These are phyloP conservation scores for Pseudolaguvia tuberculata DNA, from an alignment of 2,113 vertebrate species.

Conservation along the genomic window DNA sequence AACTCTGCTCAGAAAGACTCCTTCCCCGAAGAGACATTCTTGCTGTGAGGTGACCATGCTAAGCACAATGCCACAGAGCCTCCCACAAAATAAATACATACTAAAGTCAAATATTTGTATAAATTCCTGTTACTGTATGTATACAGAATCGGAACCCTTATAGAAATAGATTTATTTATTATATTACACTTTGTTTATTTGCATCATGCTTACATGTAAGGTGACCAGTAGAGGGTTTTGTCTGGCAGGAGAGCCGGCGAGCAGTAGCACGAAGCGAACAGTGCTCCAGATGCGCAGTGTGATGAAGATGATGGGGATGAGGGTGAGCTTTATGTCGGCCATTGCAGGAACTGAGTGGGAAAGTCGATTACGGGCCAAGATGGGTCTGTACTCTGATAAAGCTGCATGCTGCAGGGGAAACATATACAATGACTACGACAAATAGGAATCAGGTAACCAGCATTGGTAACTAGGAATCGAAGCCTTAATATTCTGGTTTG, in stretches of 20 bases:
- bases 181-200: too few relatives aligned
- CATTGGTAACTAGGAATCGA: too few relatives aligned
- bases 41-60: too few relatives aligned
- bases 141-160: neutral
- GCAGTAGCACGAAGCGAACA: slow-evolving; percentile 82
- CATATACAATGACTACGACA: neutral
- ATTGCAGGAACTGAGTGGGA: slow-evolving; percentile 65
- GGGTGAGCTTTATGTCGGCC: slow-evolving; percentile 83
- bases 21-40: too few relatives aligned
- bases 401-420: slow-evolving; percentile 74
- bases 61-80: too few relatives aligned
- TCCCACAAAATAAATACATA: neutral
- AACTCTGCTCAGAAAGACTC: too few relatives aligned
- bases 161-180: neutral
- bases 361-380: slow-evolving; percentile 65
- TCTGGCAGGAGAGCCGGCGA: slow-evolving; percentile 72
- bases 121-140: neutral
- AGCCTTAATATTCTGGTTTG: too few relatives aligned
- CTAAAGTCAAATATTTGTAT: neutral
- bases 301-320: slow-evolving; percentile 93
- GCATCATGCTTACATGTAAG: slow-evolving; percentile 75
- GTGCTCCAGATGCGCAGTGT: slow-evolving; percentile 91
- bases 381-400: slow-evolving; percentile 88
- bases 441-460: neutral
- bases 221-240: slow-evolving; percentile 76